phyloP scores from a whole-genome alignment of 2,113 vertebrate species.

The Neopipo cinnamomea region DNA sequence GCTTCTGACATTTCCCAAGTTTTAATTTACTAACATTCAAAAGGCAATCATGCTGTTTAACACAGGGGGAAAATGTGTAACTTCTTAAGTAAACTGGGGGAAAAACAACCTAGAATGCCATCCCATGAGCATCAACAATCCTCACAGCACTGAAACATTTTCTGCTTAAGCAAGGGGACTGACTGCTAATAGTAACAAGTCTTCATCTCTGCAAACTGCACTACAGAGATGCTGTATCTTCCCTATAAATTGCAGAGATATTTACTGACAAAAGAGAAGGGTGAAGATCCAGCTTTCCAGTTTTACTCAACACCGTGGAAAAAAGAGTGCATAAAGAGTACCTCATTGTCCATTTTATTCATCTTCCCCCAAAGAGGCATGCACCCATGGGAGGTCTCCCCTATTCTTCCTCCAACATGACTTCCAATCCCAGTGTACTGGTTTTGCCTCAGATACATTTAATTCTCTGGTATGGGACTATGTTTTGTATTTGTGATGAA shows the following conservation, averaged over 20 bases:
- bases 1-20: background rate
- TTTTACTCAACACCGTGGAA: background rate
- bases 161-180: background rate
- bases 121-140: background rate
- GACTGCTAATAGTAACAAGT: background rate
- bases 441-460: background rate
- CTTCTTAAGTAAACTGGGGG: background rate
- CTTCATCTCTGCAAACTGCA: background rate
- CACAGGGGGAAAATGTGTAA: background rate
- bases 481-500: background rate
- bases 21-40: background rate
- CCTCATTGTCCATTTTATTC: background rate
- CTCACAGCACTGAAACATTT: background rate
- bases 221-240: accelerated
- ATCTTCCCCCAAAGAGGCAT: accelerated
- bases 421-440: background rate
- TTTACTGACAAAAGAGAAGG: background rate
- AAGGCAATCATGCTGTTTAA: background rate
- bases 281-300: background rate
- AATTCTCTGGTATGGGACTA: background rate
- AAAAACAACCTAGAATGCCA: background rate
- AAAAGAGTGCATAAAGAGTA: background rate
- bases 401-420: accelerated
- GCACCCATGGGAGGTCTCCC: background rate
- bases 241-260: background rate